Evolutionary conservation across 1,140 invertebrate genomes (phyloP).

Genomic region (Araneus ventricosus): DNA sequence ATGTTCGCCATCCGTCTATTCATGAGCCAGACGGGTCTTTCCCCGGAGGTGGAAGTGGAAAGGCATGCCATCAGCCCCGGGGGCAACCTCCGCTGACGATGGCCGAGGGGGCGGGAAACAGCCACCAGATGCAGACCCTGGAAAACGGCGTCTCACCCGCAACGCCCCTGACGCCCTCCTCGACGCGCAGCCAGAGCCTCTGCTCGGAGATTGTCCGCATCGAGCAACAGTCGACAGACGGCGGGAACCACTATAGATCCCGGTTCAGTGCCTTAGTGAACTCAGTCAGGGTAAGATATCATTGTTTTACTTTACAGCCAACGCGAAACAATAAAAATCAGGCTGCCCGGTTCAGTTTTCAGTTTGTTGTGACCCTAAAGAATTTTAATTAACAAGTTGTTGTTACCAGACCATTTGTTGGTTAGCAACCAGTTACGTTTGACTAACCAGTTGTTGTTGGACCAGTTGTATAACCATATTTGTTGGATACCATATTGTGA

Average conservation of each 20-base stretch:
- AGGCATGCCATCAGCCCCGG: neutral
- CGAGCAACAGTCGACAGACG: conserved; percentile 32
- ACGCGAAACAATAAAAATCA: too few species aligned
- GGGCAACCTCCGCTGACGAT: neutral
- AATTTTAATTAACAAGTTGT: too few species aligned
- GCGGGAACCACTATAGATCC: neutral
- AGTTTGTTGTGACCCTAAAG: too few species aligned
- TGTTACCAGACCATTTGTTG: too few species aligned
- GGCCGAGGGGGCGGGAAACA: conserved; percentile 18
- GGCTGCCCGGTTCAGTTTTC: too few species aligned
- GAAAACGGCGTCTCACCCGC: conserved; percentile 56
- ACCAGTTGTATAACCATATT: too few species aligned
- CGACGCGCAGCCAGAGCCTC: conserved; percentile 60
- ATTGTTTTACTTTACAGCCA: too few species aligned
- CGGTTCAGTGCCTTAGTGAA: conserved; percentile 51
- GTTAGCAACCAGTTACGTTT: too few species aligned
- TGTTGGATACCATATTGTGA: too few species aligned
- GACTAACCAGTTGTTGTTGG: too few species aligned
- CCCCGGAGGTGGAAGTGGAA: neutral
- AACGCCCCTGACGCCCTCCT: conserved; percentile 28
- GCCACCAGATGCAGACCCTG: conserved; percentile 65
- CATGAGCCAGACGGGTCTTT: neutral
- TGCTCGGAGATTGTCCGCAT: conserved; percentile 72
- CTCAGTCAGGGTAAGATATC: conserved; percentile 69
- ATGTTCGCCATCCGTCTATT: neutral